These are phyloP conservation scores for Crypturellus undulatus DNA, from an alignment of 2,113 vertebrate species.

Conservation along the genomic window DNA sequence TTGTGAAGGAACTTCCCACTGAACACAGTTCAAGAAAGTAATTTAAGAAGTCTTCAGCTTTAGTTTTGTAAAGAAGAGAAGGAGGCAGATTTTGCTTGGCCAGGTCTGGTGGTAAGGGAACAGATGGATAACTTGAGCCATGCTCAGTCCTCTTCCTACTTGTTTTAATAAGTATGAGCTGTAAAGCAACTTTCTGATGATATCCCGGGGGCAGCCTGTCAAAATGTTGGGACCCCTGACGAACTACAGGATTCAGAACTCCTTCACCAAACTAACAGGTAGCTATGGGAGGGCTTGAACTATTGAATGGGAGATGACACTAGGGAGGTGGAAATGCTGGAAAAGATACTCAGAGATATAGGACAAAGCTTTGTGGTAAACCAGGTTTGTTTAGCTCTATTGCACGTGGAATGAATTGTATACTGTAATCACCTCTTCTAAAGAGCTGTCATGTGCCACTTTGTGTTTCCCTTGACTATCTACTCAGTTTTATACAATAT, in stretches of 20 bases:
- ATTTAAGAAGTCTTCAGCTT: neutral
- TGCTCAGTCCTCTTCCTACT: neutral
- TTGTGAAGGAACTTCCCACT: neutral
- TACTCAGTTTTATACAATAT: neutral
- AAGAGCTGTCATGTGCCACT: neutral
- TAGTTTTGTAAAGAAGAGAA: neutral
- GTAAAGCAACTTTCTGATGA: neutral
- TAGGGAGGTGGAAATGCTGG: neutral
- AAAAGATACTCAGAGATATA: neutral
- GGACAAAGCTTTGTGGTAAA: neutral
- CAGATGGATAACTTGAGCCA: neutral
- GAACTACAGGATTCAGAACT: neutral
- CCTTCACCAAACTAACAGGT: neutral
- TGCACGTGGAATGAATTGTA: neutral
- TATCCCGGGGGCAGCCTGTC: neutral
- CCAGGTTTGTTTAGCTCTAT: neutral
- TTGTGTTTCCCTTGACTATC: neutral
- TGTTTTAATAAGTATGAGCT: neutral
- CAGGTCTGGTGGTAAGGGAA: neutral
- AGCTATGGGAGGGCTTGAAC: neutral
- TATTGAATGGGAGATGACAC: neutral
- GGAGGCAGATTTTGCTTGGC: neutral
- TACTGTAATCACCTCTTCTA: neutral
- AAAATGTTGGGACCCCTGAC: neutral
- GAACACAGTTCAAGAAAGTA: neutral